Conservation (phyloP, 2,888 invertebrate genomes). For the Epirrhoe alternata region DNA sequence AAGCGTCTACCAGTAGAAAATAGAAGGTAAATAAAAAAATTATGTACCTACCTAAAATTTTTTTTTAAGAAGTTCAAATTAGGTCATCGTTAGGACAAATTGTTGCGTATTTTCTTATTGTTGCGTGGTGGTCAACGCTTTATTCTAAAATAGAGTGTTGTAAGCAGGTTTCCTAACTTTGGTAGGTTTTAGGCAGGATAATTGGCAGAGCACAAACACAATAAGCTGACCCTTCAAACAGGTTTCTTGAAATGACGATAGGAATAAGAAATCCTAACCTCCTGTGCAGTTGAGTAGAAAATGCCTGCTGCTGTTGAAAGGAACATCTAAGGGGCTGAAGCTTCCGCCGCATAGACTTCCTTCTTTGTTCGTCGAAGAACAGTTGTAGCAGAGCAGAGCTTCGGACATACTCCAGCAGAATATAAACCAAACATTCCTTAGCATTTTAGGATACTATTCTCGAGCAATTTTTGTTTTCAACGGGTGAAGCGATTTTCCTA, state of each 20-base stretch:
- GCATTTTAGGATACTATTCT: constrained; percentile 41
- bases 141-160: too few relatives aligned
- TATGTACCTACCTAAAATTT: too few relatives aligned
- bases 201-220: background rate
- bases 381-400: constrained; percentile 68
- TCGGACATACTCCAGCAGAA: constrained; percentile 35
- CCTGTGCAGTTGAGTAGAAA: constrained; percentile 67
- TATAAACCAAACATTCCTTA: constrained; percentile 46
- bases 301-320: constrained; percentile 59
- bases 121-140: too few relatives aligned
- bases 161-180: too few relatives aligned
- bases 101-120: too few relatives aligned
- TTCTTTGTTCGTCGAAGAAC: constrained; percentile 64
- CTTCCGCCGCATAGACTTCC: constrained; percentile 63
- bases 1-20: too few relatives aligned
- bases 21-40: too few relatives aligned
- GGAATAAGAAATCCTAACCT: constrained; percentile 53
- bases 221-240: background rate
- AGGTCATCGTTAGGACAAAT: too few relatives aligned
- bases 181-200: too few relatives aligned
- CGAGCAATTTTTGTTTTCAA: background rate
- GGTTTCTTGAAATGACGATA: background rate
- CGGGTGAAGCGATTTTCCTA: background rate
- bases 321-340: constrained; percentile 52
- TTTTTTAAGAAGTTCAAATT: too few relatives aligned